A percentile compares a stretch with the other conserved stretches of the same genome.
phyloP scores from a whole-genome alignment of 1,140 invertebrate species.

The Mesaphorura yosii region DNA sequence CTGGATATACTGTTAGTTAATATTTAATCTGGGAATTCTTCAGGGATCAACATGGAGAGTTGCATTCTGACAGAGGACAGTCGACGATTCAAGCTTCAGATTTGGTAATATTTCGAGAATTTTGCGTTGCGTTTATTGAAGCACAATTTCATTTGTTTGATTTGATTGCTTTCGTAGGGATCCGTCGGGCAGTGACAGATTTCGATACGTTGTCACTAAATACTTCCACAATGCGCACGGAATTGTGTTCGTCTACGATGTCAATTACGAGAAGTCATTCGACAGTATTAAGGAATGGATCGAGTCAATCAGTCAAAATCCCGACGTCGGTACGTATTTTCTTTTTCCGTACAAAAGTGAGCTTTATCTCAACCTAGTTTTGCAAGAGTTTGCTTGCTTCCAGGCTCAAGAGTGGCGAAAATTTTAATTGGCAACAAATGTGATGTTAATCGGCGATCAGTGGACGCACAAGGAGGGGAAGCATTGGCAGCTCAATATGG shows the following conservation, averaged over 20 bases:
- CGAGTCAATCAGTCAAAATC: not conserved
- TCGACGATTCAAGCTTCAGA: slow-evolving; percentile 3
- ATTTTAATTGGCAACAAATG: slow-evolving; percentile 14
- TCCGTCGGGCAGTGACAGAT: slow-evolving; percentile 15
- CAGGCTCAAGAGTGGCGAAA: not conserved
- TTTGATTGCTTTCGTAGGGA: slow-evolving; percentile 7
- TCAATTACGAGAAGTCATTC: slow-evolving; percentile 17
- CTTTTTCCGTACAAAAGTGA: not conserved
- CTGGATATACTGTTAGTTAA: no score
- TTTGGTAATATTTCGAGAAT: slow-evolving; percentile 9
- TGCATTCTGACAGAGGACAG: slow-evolving; percentile 3
- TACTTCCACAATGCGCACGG: slow-evolving; percentile 10
- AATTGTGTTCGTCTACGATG: slow-evolving; percentile 14
- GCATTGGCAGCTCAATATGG: not conserved
- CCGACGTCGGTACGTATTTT: not conserved
- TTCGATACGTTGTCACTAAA: slow-evolving; percentile 2
- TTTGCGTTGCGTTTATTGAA: not conserved
- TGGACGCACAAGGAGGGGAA: slow-evolving; percentile 4
- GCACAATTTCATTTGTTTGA: not conserved
- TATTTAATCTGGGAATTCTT: no score
- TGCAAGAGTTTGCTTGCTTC: not conserved
- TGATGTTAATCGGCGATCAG: slow-evolving; percentile 3
- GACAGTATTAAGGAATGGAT: slow-evolving; percentile 15
- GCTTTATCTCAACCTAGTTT: not conserved
- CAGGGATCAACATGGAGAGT: slow-evolving; percentile 14